Base-by-base conservation (phyloP, 2,888 invertebrate genomes). In the Caenorhabditis virilis region DNA sequence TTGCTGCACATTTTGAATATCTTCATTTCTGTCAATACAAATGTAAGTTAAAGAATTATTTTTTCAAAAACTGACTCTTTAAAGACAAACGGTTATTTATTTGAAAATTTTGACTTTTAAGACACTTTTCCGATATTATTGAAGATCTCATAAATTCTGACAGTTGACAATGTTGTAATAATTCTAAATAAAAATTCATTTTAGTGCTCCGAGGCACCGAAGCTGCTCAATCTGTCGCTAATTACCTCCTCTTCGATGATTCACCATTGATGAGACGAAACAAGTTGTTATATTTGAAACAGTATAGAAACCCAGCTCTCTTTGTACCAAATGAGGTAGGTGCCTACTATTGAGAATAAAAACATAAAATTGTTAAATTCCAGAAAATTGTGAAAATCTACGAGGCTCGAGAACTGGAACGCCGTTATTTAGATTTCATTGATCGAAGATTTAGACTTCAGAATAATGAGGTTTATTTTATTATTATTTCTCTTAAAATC, bases 21-120 rank as follows among this genome's bases (percentile, higher is more conserved):
- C 59, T 79, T 26, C 81, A 82, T 46, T 62, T 69, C 23, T 82
- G 81, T 49, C 72, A 81, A 38, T 81, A 66, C 59, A 78, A 79
- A 45, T 46, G 81, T 79, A 18, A 58, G 70, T 65, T 59, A 38
- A 13, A 3, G 3, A 18, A 47, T n/a, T 13, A n/a, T 36, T n/a
- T 30, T 39, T 39, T 9, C 15, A 20, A 39, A 20, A 30, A 9
- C 41, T 16, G 18, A 41, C 41, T 9, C 9, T 9, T 16, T 16
- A 16, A 13, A 18, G n/a, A n/a, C n/a, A n/a, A n/a, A n/a, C n/a
- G n/a, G n/a, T 30, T 47, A 27, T 26, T 16, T 9, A 22, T 11
- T 43, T 43, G 6, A 39, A 39, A 43, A 43, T 43, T 11, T 49
- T 52, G 15, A 1, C 7, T 30, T 45, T 2, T n/a, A n/a, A n/a